Conservation (phyloP, 2,113 vertebrate genomes). For the Aegotheles bennettii region DNA sequence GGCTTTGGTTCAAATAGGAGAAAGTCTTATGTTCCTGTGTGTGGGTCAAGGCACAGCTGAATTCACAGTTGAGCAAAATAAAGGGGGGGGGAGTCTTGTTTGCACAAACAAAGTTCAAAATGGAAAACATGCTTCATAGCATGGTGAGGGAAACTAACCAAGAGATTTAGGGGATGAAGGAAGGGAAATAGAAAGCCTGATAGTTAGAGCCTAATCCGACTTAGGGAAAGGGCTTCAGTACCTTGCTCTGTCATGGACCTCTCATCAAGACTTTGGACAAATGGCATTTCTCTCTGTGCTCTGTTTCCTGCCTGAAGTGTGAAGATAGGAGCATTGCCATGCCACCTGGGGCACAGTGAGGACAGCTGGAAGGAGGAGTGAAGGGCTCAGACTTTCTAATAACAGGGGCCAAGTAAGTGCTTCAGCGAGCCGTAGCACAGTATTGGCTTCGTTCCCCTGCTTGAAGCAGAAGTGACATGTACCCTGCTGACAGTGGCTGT, state of each 20-base stretch:
- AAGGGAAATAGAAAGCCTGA: conserved; percentile 11
- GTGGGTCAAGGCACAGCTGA: background rate
- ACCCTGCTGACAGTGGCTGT: conserved; percentile 45
- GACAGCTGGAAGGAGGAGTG: conserved; percentile 56
- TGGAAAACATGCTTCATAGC: background rate
- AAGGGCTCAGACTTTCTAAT: conserved; percentile 42
- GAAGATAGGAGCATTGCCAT: conserved; percentile 42
- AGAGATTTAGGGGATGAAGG: background rate
- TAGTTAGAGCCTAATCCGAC: conserved; percentile 23
- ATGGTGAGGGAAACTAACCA: background rate
- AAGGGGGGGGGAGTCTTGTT: background rate
- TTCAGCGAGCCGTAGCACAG: conserved; percentile 56
- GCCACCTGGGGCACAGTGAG: conserved; percentile 56
- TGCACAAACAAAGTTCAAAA: background rate
- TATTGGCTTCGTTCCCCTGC: conserved; percentile 36
- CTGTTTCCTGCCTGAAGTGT: conserved; percentile 61
- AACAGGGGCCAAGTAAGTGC: conserved; percentile 56
- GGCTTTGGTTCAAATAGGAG: background rate
- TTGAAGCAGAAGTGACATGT: conserved; percentile 43
- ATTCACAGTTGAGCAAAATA: background rate
- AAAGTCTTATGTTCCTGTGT: background rate
- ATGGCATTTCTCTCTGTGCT: conserved; percentile 53
- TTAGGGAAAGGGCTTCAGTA: conserved; percentile 22
- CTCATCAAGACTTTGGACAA: conserved; percentile 42
- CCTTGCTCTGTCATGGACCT: conserved; percentile 20